These are phyloP conservation scores for Dromococcyx pavoninus DNA, from an alignment of 2,797 vertebrate genomes.

Conservation along the genomic window DNA sequence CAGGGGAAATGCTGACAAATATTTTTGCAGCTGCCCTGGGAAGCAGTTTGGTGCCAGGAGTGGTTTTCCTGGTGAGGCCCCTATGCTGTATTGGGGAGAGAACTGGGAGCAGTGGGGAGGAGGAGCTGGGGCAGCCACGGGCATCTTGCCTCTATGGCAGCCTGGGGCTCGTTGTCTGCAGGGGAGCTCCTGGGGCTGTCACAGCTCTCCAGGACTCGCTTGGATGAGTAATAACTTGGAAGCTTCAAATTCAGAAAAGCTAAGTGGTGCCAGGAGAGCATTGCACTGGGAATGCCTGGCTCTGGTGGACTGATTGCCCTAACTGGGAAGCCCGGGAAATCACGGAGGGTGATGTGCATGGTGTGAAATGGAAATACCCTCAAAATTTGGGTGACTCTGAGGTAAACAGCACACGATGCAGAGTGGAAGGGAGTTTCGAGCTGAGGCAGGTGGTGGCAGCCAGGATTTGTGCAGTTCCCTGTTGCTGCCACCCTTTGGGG, in stretches of 20 bases:
- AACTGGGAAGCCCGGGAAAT: background rate
- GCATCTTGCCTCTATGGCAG: background rate
- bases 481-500: background rate
- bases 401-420: background rate
- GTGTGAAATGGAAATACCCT: background rate
- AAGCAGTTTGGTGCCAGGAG: background rate
- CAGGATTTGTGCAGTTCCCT: background rate
- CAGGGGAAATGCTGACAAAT: background rate
- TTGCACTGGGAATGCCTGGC: accelerated
- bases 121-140: background rate
- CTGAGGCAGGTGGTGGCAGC: background rate
- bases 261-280: background rate
- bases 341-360: accelerated
- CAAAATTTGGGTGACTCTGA: background rate
- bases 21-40: background rate
- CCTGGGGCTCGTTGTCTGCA: background rate
- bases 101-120: background rate
- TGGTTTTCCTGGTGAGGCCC: background rate
- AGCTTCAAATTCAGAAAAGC: background rate
- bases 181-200: background rate
- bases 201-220: background rate
- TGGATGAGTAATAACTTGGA: background rate
- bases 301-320: background rate
- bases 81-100: background rate
- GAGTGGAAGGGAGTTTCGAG: background rate